Conservation (phyloP, 2,888 invertebrate genomes). For the Drosophila cracens region DNA sequence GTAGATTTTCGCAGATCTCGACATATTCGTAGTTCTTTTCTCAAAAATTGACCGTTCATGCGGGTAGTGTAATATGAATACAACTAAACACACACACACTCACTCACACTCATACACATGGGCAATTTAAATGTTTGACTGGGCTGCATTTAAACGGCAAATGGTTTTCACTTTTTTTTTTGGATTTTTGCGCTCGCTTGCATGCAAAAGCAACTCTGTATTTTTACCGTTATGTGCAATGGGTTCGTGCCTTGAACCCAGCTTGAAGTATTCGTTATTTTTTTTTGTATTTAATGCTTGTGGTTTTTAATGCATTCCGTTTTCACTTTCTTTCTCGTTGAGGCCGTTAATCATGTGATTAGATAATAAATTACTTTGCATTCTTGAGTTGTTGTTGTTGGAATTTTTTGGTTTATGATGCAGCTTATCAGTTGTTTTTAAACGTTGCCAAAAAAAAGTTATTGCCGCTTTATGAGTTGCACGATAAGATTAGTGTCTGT, state of each 20-base stretch:
- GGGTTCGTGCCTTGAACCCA: slow-evolving; percentile 58
- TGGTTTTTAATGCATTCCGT: slow-evolving; percentile 30
- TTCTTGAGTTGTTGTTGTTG: slow-evolving; percentile 25
- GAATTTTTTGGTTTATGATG: slow-evolving; percentile 45
- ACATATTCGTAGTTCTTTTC: slow-evolving; percentile 44
- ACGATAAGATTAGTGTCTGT: slow-evolving; percentile 51
- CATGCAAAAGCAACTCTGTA: slow-evolving; percentile 49
- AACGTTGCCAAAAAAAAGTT: slow-evolving; percentile 34
- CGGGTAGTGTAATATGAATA: not conserved
- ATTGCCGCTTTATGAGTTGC: slow-evolving; percentile 13
- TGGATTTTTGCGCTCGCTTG: slow-evolving; percentile 43
- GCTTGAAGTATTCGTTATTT: slow-evolving; percentile 15
- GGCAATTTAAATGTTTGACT: slow-evolving; percentile 22
- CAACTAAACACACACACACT: not conserved
- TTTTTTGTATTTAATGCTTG: slow-evolving; percentile 28
- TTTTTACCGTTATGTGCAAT: slow-evolving; percentile 49
- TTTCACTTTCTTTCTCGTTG: slow-evolving; percentile 56
- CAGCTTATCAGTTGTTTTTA: slow-evolving; percentile 49
- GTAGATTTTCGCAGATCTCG: slow-evolving; percentile 28
- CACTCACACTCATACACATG: slow-evolving; percentile 6
- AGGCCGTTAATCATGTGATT: slow-evolving; percentile 65
- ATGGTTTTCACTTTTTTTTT: slow-evolving; percentile 47
- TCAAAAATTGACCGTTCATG: not conserved
- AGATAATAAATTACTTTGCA: slow-evolving; percentile 57
- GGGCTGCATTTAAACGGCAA: slow-evolving; percentile 42